Base-by-base conservation (phyloP, 2,113 vertebrate genomes). In the Dipodomys spectabilis region DNA sequence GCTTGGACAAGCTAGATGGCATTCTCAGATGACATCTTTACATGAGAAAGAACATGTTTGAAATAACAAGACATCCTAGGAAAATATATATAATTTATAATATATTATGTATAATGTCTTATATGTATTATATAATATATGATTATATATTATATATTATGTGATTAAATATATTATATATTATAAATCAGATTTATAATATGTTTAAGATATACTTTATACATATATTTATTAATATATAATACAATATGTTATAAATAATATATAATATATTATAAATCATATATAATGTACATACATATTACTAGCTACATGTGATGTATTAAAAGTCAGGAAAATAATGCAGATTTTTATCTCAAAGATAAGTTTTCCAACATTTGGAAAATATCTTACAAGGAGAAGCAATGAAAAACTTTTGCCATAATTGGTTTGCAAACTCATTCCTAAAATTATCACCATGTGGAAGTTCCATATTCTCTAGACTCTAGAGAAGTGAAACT, bases 361-460 rank as follows among this genome's bases (percentile, higher is more conserved):
- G 27, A 67, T 44, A 65, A 39, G 18, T 84, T 89, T 85, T 85
- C 75, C 27, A 15, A 64, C 80, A 86, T 85, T 94, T 86, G 23
- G 69, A 92, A 92, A 95, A 87, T 25, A 85, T 45, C 85, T 79
- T 65, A 32, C 18, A 68, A 75, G 62, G 39, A 80, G 45, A 77
- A 39, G 35, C 67, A 82, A 75, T 82, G 60, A 68, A 68, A 91
- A 84, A 92, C 78, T 81, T 65, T 32, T 79, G 62, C 88, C 82
- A 57, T 90, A 84, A 94, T 28, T 90, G 53, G 60, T 27, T 92
- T 75, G 23, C n/a, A 94, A 90, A 71, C 12, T 20, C 62, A 82
- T 85, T 89, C 53, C 69, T 95, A 94, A 95, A 95, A 92, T 95
- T 86, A 89, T 82, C 79, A 25, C 62, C 68, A 44, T 49, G 32